Conservation (phyloP, 2,113 vertebrate species). For the Tretioscincus oriximinensis region DNA sequence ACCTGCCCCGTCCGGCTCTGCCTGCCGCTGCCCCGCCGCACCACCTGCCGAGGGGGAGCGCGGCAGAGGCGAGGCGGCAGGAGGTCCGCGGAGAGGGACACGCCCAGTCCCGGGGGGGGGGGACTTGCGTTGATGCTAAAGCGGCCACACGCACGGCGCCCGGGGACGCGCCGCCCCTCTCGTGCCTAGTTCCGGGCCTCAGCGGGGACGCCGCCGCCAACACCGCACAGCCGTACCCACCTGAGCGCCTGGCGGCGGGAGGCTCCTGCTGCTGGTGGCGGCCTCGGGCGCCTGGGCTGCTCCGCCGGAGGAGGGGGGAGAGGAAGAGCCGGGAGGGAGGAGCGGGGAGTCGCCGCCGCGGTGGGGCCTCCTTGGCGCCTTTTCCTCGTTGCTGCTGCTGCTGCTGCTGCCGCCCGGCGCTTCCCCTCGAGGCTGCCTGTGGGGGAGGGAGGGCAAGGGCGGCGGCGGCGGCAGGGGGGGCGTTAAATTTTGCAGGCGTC, state of each 20-base stretch:
- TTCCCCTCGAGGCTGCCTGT: neutral
- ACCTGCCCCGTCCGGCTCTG: neutral
- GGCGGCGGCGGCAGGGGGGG: neutral
- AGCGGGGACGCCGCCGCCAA: neutral
- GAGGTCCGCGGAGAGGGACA: neutral
- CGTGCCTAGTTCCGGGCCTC: neutral
- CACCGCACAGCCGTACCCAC: slow-evolving; percentile 5
- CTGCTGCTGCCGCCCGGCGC: neutral
- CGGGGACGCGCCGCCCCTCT: neutral
- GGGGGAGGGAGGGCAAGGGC: neutral
- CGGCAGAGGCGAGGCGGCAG: neutral
- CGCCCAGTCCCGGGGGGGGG: slow-evolving; percentile 27
- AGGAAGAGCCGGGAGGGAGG: neutral
- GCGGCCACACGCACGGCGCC: too few relatives aligned
- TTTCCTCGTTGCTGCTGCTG: too few relatives aligned
- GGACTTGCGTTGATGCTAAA: neutral
- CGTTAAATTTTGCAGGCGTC: neutral
- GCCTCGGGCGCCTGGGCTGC: neutral
- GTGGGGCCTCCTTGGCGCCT: neutral
- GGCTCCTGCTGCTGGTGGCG: neutral
- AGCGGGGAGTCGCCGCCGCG: neutral
- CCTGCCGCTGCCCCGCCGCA: neutral
- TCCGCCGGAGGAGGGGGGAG: slow-evolving; percentile 33
- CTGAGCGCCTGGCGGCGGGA: neutral
- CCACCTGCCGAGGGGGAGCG: neutral